A percentile compares a stretch with the other conserved stretches of the same genome.
Conservation (phyloP, 2,888 invertebrate genomes). For the Athripsodes cinereus region DNA sequence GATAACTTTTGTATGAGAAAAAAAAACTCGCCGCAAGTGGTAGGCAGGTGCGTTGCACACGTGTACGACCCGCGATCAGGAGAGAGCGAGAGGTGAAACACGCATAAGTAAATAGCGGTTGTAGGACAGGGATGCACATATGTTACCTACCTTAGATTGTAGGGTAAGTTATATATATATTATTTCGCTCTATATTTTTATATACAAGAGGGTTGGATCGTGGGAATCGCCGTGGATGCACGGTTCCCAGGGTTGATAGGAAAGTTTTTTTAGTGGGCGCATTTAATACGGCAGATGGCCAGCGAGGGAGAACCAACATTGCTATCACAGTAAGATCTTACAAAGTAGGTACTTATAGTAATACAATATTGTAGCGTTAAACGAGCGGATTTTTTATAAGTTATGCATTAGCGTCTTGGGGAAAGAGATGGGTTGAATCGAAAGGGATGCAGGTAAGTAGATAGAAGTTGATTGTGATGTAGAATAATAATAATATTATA, state of each 20-base stretch:
- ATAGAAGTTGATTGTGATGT: background rate
- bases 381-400: constrained; percentile 13
- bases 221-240: constrained; percentile 59
- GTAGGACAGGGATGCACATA: constrained; percentile 36
- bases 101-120: constrained; percentile 3
- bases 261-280: constrained; percentile 31
- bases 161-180: constrained; percentile 53
- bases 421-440: constrained; percentile 5
- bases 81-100: constrained; percentile 13
- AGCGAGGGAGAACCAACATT: constrained; percentile 35
- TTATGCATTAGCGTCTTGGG: background rate
- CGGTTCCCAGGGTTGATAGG: constrained; percentile 60
- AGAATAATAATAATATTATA: background rate
- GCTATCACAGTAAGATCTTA: constrained; percentile 12
- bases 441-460: constrained; percentile 1
- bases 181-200: constrained; percentile 54
- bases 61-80: constrained; percentile 49
- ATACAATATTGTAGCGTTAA: constrained; percentile 21
- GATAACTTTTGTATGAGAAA: constrained; percentile 15
- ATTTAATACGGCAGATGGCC: constrained; percentile 51
- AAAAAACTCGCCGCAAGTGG: constrained; percentile 15
- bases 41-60: constrained; percentile 43
- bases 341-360: constrained; percentile 1
- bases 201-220: constrained; percentile 56
- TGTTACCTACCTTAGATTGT: constrained; percentile 47